Percentiles rank a stretch among this genome's conserved stretches.
Conservation (phyloP, 2,113 vertebrate species). For the Menura novaehollandiae region DNA sequence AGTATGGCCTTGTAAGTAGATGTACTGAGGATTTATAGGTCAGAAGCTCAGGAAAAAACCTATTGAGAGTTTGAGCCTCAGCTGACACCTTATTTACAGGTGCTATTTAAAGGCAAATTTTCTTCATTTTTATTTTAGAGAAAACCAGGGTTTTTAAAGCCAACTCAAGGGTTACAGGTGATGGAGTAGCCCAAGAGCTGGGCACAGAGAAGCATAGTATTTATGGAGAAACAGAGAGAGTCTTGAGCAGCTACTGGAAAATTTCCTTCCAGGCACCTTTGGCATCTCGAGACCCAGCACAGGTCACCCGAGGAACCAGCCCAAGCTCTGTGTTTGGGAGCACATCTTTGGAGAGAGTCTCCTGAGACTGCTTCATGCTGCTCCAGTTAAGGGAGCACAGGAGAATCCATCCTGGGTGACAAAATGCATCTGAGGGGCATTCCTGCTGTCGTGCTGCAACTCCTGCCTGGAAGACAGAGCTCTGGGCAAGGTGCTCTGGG, state of each 20-base stretch:
- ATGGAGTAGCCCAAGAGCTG: background rate
- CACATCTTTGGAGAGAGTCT: background rate
- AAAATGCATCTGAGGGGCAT: background rate
- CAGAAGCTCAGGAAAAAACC: background rate
- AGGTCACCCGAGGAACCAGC: background rate
- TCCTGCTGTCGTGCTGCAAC: background rate
- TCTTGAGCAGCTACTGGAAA: background rate
- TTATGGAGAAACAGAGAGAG: background rate
- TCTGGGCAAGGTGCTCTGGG: background rate
- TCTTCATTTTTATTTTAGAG: background rate
- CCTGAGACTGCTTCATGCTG: background rate
- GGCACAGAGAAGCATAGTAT: background rate
- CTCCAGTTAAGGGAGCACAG: background rate
- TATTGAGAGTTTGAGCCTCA: background rate
- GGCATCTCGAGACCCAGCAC: background rate
- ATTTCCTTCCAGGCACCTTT: background rate
- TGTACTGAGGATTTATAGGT: background rate
- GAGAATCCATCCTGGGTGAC: background rate
- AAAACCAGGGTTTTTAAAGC: background rate
- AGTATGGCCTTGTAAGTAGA: background rate
- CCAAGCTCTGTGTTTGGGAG: background rate
- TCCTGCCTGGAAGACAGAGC: background rate
- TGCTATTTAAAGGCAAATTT: conserved; percentile 17
- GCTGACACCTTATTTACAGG: background rate
- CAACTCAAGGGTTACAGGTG: background rate